Evolutionary conservation across 2,113 vertebrate species (phyloP).

Genomic region (Copsychus sechellarum): DNA sequence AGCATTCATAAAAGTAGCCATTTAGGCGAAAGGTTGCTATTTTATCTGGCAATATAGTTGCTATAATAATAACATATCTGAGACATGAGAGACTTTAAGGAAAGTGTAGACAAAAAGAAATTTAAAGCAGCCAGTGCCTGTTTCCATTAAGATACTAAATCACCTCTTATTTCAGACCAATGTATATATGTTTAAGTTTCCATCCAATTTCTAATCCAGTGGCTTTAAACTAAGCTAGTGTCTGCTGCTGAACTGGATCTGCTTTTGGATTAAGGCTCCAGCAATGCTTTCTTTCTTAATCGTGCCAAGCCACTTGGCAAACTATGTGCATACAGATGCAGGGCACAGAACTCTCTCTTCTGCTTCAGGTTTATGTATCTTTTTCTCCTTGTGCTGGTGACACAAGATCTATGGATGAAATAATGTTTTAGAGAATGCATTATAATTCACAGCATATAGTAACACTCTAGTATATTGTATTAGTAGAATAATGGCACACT

Average conservation of each 20-base stretch:
- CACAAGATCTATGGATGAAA: neutral
- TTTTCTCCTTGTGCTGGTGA: neutral
- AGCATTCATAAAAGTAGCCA: neutral
- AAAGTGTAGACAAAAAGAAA: neutral
- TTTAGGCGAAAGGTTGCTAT: conserved; percentile 10
- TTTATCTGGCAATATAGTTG: neutral
- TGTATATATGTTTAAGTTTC: conserved; percentile 25
- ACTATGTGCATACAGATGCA: neutral
- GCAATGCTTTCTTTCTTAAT: neutral
- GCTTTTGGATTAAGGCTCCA: conserved; percentile 3
- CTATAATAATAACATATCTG: conserved; percentile 24
- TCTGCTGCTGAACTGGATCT: conserved; percentile 27
- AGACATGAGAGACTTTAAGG: neutral
- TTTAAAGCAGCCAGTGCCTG: conserved; percentile 18
- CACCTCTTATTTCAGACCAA: conserved; percentile 46
- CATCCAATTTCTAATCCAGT: conserved; percentile 47
- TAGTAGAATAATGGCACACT: neutral
- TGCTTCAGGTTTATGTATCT: neutral
- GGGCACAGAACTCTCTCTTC: neutral
- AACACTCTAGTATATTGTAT: neutral
- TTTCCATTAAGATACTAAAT: conserved; percentile 60
- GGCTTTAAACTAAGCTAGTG: conserved; percentile 11
- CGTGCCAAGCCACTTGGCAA: conserved; percentile 21
- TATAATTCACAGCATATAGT: neutral
- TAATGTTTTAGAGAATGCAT: neutral